A percentile compares a stretch with the other conserved stretches of the same genome.
Conservation (phyloP, 2,888 invertebrate species). For the Drosophila gaucha region DNA sequence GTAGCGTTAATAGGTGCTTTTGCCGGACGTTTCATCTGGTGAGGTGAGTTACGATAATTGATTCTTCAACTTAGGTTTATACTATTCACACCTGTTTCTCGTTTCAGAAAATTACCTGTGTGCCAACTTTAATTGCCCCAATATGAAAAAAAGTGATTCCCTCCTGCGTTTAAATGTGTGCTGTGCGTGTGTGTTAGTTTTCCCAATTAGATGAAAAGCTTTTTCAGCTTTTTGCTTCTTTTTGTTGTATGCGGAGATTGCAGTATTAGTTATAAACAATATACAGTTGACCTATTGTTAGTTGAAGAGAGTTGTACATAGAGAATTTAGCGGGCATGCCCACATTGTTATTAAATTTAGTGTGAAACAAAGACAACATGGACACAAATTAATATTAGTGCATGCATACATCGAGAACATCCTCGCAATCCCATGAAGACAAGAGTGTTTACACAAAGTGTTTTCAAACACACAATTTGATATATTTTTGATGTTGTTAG, state of each 20-base stretch:
- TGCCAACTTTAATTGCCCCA: slow-evolving; percentile 38
- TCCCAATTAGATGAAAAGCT: slow-evolving; percentile 27
- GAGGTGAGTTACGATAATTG: slow-evolving; percentile 73
- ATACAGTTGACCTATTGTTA: slow-evolving; percentile 50
- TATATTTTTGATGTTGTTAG: slow-evolving; percentile 45
- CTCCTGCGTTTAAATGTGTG: slow-evolving; percentile 13
- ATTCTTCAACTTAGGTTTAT: slow-evolving; percentile 1
- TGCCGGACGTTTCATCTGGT: slow-evolving; percentile 74
- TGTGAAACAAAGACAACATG: slow-evolving; percentile 33
- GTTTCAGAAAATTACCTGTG: slow-evolving; percentile 39
- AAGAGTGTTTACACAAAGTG: too few species aligned
- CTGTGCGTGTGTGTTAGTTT: slow-evolving; percentile 6
- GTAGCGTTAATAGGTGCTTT: slow-evolving; percentile 66
- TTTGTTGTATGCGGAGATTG: slow-evolving; percentile 61
- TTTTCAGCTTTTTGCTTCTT: too few species aligned
- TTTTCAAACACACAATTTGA: slow-evolving; percentile 23
- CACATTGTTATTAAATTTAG: slow-evolving; percentile 55
- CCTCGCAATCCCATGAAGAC: slow-evolving; percentile 71
- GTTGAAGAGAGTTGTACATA: slow-evolving; percentile 61
- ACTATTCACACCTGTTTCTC: slow-evolving; percentile 15
- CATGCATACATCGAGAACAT: slow-evolving; percentile 25
- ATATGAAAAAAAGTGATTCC: slow-evolving; percentile 59
- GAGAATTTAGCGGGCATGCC: slow-evolving; percentile 68
- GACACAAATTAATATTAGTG: slow-evolving; percentile 24
- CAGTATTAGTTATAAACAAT: slow-evolving; percentile 67